Base-by-base conservation (phyloP, 1,140 invertebrate species). In the Trichonephila clavipes region DNA sequence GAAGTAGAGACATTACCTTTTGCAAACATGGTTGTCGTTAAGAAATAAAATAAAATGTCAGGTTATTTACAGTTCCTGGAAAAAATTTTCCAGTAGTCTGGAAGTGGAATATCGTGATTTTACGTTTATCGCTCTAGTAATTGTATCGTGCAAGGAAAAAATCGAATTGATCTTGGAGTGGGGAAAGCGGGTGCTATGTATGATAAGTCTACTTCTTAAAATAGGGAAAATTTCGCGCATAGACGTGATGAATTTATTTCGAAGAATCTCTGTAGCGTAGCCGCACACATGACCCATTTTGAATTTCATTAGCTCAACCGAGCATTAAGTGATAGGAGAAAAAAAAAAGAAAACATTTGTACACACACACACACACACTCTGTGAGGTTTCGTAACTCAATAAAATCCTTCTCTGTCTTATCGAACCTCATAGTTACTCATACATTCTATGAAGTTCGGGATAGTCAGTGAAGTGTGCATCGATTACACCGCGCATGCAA, bases 61-160 rank as follows among this genome's bases (percentile, higher is more conserved):
- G 24, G 12, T 34, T 72, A 77, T 40, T 34, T 77, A 12, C 7
- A 18, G 6, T 40, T 40, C 18, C 72, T 19, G 4, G 28, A 34
- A 77, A 40, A 18, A 40, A 7, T 34, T 77, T 77, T 18, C 28
- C 40, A 34, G 28, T 28, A 8, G 18, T 34, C 28, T 18, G 34
- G 28, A 77, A 34, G 18, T 28, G 18, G 72, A 77, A 77, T 77
- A 77, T 77, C 28, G 34, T 77, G 28, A 77, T 40, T 77, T 77
- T 14, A 34, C 44, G 12, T 66, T 88, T 88, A 40, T 64, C 86
- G 86, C 59, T 88, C 58, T 61, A 88, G 62, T 88, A 88, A 88
- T 69, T 66, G 62, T 85, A 85, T 14, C 83, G 83, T 85, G 83
- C 61, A n/a, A 18, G 59, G 19, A 58, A 85, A 88, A 21, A 88